These are phyloP conservation scores for Phalacrocorax carbo DNA, from an alignment of 2,113 vertebrate species.

Conservation along the genomic window DNA sequence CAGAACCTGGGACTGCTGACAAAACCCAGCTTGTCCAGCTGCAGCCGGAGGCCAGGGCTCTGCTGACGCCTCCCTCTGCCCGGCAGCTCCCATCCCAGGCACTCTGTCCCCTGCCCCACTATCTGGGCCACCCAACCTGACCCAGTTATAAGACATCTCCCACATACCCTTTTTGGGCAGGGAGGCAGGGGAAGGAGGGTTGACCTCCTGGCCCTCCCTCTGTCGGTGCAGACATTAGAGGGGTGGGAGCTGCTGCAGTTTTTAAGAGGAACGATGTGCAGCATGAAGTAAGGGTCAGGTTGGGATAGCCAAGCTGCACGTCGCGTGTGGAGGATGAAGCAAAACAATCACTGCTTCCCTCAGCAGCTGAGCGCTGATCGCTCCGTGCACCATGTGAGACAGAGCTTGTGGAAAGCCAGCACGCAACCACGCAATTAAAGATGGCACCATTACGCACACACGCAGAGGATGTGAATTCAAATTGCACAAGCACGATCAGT, in stretches of 20 bases:
- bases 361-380: accelerated
- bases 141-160: neutral
- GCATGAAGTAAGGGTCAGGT: accelerated
- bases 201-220: accelerated
- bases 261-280: neutral
- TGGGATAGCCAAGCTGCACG: neutral
- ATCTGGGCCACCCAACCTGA: neutral
- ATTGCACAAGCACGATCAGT: neutral
- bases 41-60: neutral
- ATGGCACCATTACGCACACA: neutral
- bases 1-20: neutral
- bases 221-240: accelerated
- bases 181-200: neutral
- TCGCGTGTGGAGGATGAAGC: accelerated
- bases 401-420: neutral
- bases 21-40: neutral
- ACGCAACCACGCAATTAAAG: accelerated
- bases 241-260: neutral
- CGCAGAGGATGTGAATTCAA: neutral
- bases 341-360: neutral
- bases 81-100: accelerated
- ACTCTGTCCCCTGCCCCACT: neutral
- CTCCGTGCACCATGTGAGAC: neutral
- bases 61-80: neutral
- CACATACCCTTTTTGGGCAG: accelerated